Conservation (phyloP, 2,113 vertebrate genomes). For the Erpornis zantholeuca region DNA sequence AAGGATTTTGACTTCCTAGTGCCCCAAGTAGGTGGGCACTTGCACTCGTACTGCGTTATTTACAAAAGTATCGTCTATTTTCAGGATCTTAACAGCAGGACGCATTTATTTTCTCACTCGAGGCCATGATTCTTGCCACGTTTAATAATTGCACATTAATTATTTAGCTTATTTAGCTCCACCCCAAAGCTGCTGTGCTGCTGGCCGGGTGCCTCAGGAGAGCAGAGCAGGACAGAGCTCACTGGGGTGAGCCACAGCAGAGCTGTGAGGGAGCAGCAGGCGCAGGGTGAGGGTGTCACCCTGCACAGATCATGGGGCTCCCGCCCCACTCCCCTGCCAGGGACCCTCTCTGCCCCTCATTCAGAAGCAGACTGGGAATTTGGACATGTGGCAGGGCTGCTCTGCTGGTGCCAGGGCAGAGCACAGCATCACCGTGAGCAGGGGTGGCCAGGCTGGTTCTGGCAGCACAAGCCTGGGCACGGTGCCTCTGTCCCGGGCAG, state of each 20-base stretch:
- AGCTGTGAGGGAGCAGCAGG: background rate
- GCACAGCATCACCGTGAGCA: accelerated
- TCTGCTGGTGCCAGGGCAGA: background rate
- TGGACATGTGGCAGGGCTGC: accelerated
- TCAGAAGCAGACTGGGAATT: background rate
- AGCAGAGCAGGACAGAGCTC: background rate
- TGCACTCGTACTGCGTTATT: background rate
- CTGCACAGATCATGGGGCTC: accelerated
- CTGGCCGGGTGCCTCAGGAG: background rate
- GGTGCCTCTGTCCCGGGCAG: accelerated
- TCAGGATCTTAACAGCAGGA: background rate
- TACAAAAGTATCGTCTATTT: background rate
- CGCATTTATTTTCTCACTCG: background rate
- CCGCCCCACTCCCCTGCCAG: background rate
- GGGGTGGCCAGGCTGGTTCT: background rate
- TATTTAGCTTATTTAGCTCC: background rate
- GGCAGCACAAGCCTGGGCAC: background rate
- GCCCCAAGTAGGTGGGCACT: background rate
- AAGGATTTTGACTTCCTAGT: background rate
- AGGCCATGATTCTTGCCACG: background rate
- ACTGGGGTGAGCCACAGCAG: background rate
- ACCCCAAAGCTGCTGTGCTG: background rate
- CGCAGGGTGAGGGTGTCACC: accelerated
- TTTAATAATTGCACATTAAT: background rate
- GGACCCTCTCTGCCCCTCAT: background rate